Evolutionary conservation across 2,113 vertebrate genomes (phyloP).

Genomic region (Tenebrosternarchus preto): DNA sequence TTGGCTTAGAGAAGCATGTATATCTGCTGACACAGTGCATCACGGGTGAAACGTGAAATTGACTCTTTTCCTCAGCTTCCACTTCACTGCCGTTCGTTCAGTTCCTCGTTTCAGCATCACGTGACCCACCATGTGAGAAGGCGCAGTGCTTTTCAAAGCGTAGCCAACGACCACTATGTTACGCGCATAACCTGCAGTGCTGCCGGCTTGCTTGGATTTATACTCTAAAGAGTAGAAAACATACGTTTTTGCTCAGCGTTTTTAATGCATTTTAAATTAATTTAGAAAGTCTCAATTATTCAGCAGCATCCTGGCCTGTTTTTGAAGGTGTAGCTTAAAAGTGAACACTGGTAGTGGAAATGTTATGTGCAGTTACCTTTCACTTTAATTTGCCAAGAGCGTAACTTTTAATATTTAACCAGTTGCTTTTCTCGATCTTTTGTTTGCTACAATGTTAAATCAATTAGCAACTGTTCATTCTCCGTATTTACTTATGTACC

Average conservation of each 20-base stretch:
- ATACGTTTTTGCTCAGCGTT: slow-evolving; percentile 79
- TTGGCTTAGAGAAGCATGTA: not conserved
- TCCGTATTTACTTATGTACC: not conserved
- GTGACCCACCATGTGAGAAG: slow-evolving; percentile 1
- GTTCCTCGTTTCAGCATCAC: not conserved
- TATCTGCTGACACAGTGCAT: not conserved
- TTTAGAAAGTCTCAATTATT: slow-evolving; percentile 76
- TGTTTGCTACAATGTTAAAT: slow-evolving; percentile 34
- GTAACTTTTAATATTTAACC: slow-evolving; percentile 46
- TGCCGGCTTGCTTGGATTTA: slow-evolving; percentile 65
- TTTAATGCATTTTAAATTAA: slow-evolving; percentile 77
- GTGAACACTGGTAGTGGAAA: slow-evolving; percentile 38
- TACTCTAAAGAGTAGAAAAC: slow-evolving; percentile 72
- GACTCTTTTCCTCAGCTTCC: not conserved
- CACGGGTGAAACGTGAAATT: not conserved
- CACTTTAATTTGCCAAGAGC: slow-evolving; percentile 33
- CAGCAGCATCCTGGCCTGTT: slow-evolving; percentile 72
- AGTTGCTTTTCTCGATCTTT: slow-evolving; percentile 20
- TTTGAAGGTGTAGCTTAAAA: slow-evolving; percentile 39
- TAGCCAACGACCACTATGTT: slow-evolving; percentile 79
- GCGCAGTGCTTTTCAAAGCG: slow-evolving; percentile 68
- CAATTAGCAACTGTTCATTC: not conserved
- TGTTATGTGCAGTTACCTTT: slow-evolving; percentile 31
- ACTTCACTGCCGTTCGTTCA: not conserved
- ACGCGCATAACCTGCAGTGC: slow-evolving; percentile 79